Conservation (phyloP, 2,888 invertebrate species). For the Caenorhabditis sp. region DNA sequence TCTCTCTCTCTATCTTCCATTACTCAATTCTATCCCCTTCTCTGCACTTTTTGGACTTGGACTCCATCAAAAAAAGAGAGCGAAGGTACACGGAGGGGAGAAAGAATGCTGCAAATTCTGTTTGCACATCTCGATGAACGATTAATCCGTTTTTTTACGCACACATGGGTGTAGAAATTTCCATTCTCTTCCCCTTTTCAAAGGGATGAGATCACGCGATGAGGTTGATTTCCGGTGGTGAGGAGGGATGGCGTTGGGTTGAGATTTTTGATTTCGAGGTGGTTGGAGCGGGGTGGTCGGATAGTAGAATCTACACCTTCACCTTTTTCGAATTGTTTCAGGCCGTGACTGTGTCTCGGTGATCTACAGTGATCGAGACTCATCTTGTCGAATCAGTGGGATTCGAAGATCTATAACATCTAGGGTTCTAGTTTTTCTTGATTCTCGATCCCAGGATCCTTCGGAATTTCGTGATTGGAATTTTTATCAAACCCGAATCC, state of each 20-base stretch:
- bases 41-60: not conserved
- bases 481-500: too few species aligned
- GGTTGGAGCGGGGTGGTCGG: not conserved
- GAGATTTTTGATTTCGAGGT: not conserved
- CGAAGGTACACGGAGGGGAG: not conserved
- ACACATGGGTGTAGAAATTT: not conserved
- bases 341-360: too few species aligned
- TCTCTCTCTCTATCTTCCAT: not conserved
- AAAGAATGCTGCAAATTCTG: conserved; percentile 38
- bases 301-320: not conserved
- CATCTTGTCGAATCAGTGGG: too few species aligned
- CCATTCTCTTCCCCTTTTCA: not conserved
- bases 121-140: conserved; percentile 50
- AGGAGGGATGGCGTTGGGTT: not conserved
- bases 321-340: too few species aligned
- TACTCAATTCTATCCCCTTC: not conserved
- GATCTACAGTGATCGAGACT: too few species aligned
- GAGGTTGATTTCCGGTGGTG: conserved; percentile 3
- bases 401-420: too few species aligned
- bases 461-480: too few species aligned
- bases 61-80: too few species aligned
- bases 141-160: conserved; percentile 52
- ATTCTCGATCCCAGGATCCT: too few species aligned
- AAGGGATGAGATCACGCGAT: not conserved
- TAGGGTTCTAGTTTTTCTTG: too few species aligned